Conservation (phyloP, 1,140 invertebrate genomes). For the Ridgeia piscesae region DNA sequence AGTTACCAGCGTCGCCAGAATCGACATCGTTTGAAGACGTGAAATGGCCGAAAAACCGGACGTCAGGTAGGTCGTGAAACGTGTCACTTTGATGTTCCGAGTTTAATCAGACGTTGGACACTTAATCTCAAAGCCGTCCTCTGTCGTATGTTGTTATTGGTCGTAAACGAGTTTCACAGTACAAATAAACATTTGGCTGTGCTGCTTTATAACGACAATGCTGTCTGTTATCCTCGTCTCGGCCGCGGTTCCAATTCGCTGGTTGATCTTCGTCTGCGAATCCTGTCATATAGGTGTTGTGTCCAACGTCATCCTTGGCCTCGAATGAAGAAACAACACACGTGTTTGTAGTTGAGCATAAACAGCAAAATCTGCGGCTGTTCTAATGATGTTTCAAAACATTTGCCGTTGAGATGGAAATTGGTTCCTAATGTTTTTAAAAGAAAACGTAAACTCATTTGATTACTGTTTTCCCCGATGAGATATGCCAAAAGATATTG, state of each 20-base stretch:
- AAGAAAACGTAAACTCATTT: background rate
- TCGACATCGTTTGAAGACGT: background rate
- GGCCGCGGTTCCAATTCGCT: no score
- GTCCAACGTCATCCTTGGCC: background rate
- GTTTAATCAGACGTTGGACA: background rate
- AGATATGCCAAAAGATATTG: no score
- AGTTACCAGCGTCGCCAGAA: background rate
- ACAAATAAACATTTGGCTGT: no score
- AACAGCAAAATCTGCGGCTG: background rate
- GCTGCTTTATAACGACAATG: no score
- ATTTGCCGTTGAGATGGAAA: background rate
- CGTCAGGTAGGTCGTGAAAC: background rate
- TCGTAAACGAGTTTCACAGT: no score
- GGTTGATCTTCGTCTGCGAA: no score
- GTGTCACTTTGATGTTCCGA: background rate
- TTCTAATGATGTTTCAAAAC: background rate
- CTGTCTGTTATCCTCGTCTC: no score
- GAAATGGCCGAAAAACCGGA: background rate
- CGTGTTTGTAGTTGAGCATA: background rate
- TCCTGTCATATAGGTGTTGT: no score
- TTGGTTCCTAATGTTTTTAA: background rate
- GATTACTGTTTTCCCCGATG: background rate
- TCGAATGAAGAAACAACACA: background rate
- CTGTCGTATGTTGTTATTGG: no score
- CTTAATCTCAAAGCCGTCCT: background rate